phyloP scores from a whole-genome alignment of 2,113 vertebrate species.

The Nymphicus hollandicus region DNA sequence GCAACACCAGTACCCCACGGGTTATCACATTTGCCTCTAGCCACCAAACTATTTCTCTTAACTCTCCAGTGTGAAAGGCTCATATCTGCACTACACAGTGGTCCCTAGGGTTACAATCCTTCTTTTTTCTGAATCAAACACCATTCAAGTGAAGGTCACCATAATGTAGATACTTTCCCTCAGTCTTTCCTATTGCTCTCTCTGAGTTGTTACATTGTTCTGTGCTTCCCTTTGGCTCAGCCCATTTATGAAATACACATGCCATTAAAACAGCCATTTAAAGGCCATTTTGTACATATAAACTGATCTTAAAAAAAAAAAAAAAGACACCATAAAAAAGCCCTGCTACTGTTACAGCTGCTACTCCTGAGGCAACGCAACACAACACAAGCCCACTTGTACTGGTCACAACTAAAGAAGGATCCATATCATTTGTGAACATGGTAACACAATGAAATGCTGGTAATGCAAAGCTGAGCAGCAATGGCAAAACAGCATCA shows the following conservation, averaged over 20 bases:
- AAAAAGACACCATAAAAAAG: background rate
- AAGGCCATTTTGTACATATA: slow-evolving; percentile 1
- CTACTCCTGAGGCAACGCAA: background rate
- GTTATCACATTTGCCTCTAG: background rate
- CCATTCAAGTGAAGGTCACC: background rate
- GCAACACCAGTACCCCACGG: background rate
- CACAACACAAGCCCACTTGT: background rate
- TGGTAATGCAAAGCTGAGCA: background rate
- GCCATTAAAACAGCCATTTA: background rate
- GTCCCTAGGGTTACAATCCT: background rate
- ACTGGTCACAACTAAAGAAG: background rate
- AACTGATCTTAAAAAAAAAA: background rate
- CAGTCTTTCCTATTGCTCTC: background rate
- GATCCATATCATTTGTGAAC: background rate
- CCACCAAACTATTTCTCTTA: background rate
- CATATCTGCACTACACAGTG: background rate
- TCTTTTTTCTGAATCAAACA: background rate
- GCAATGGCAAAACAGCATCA: background rate
- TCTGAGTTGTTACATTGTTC: background rate
- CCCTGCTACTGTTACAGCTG: background rate
- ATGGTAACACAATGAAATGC: background rate
- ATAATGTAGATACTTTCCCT: background rate
- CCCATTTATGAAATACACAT: background rate
- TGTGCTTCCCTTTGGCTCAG: background rate
- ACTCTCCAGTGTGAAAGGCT: background rate